Percentiles rank a stretch among this genome's conserved stretches.
Conservation (phyloP, 2,797 vertebrate genomes). For the Hoplostethus mediterraneus region DNA sequence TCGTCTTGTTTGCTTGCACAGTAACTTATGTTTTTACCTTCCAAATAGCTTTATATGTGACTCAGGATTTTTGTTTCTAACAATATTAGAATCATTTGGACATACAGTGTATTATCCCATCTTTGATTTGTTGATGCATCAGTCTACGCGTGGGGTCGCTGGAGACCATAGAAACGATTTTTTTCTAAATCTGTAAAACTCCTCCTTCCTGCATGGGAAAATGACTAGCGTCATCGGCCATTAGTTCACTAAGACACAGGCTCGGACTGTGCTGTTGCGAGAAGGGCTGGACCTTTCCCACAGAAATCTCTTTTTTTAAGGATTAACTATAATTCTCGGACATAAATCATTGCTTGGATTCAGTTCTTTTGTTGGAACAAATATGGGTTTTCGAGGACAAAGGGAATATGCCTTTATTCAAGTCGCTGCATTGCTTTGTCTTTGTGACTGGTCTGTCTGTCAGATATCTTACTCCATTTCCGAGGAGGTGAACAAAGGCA, state of each 20-base stretch:
- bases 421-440: constrained; percentile 55
- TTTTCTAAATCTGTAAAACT: constrained; percentile 6
- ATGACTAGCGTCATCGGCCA: not conserved
- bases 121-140: not conserved
- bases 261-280: not conserved
- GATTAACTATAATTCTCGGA: not conserved
- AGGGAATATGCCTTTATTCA: constrained; percentile 36
- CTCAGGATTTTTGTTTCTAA: too few relatives aligned
- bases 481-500: constrained; percentile 84
- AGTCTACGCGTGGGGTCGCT: constrained; percentile 74
- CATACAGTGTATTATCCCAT: too few relatives aligned
- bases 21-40: too few relatives aligned
- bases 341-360: constrained; percentile 1
- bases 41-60: too few relatives aligned
- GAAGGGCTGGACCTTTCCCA: not conserved
- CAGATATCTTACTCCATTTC: constrained; percentile 83
- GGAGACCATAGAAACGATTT: constrained; percentile 66
- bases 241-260: not conserved
- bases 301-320: not conserved
- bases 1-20: too few relatives aligned
- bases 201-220: constrained; percentile 46
- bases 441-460: constrained; percentile 58
- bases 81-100: too few relatives aligned
- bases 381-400: constrained; percentile 41
- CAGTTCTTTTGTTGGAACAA: not conserved